Evolutionary conservation across 2,888 invertebrate species (phyloP).

Genomic region (Drosophila suboccidentalis): DNA sequence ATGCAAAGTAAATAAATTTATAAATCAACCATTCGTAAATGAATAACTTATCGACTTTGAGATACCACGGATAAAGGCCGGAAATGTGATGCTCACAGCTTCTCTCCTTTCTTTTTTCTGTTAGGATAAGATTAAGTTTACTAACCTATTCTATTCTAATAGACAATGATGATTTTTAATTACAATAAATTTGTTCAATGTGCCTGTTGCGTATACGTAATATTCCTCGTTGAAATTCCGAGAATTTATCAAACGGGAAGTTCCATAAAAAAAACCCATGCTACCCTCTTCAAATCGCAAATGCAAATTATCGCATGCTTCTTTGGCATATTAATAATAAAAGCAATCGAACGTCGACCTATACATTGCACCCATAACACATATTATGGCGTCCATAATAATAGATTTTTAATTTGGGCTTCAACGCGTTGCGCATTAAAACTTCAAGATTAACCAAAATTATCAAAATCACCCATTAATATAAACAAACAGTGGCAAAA

Average conservation of each 20-base stretch:
- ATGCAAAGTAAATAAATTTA: conserved; percentile 15
- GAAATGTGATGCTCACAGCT: background rate
- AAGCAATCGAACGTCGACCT: conserved; percentile 22
- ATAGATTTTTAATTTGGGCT: conserved; percentile 59
- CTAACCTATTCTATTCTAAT: background rate
- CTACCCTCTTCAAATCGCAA: conserved; percentile 8
- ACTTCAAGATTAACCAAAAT: conserved; percentile 42
- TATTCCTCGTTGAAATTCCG: background rate
- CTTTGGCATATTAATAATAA: conserved; percentile 20
- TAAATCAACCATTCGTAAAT: conserved; percentile 3
- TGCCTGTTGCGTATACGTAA: background rate
- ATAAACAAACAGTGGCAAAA: conserved; percentile 56
- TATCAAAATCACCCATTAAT: conserved; percentile 38
- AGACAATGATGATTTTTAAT: background rate
- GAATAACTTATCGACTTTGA: background rate
- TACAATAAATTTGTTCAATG: background rate
- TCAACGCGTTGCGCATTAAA: conserved; percentile 57
- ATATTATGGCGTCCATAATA: conserved; percentile 53
- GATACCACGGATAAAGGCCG: background rate
- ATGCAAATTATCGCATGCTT: conserved; percentile 8
- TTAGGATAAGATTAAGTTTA: background rate
- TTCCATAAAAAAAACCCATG: conserved; percentile 8
- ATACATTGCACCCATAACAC: conserved; percentile 56
- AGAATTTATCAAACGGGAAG: conserved; percentile 22
- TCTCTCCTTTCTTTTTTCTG: background rate